A percentile compares a stretch with the other conserved stretches of the same genome.
These are phyloP conservation scores for Gortyna flavago DNA, from an alignment of 2,888 invertebrate species.

Conservation along the genomic window DNA sequence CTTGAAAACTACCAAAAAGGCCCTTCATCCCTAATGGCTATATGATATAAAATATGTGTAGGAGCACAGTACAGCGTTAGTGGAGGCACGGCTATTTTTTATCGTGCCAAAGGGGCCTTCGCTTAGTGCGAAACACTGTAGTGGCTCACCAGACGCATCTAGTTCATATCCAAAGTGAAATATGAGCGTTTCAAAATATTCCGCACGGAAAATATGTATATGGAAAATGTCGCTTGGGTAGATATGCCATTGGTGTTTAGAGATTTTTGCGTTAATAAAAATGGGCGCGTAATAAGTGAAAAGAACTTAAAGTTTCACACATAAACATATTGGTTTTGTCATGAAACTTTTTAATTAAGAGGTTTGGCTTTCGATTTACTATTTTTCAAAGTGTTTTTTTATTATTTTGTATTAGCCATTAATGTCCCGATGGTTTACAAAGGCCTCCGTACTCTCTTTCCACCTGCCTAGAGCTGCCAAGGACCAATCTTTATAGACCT, in stretches of 20 bases:
- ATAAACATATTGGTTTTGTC: not conserved
- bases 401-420: not conserved
- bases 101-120: constrained; percentile 63
- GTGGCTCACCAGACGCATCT: constrained; percentile 69
- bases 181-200: constrained; percentile 71
- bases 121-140: constrained; percentile 73
- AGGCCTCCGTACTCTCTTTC: too few relatives aligned
- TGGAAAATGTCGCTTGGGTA: constrained; percentile 50
- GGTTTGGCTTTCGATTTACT: not conserved
- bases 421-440: too few relatives aligned
- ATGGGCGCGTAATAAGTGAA: not conserved
- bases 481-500: not conserved
- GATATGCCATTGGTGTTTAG: not conserved
- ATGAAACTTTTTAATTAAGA: not conserved
- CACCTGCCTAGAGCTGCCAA: too few relatives aligned
- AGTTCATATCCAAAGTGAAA: constrained; percentile 70
- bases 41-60: constrained; percentile 59
- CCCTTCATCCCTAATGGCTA: constrained; percentile 34
- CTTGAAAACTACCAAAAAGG: constrained; percentile 53
- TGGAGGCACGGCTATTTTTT: constrained; percentile 67
- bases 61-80: constrained; percentile 49
- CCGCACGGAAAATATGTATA: constrained; percentile 58
- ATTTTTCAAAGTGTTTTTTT: not conserved
- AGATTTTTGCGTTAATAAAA: not conserved
- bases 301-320: not conserved